Conservation (phyloP, 2,797 vertebrate species). For the Anisognathus igniventris region DNA sequence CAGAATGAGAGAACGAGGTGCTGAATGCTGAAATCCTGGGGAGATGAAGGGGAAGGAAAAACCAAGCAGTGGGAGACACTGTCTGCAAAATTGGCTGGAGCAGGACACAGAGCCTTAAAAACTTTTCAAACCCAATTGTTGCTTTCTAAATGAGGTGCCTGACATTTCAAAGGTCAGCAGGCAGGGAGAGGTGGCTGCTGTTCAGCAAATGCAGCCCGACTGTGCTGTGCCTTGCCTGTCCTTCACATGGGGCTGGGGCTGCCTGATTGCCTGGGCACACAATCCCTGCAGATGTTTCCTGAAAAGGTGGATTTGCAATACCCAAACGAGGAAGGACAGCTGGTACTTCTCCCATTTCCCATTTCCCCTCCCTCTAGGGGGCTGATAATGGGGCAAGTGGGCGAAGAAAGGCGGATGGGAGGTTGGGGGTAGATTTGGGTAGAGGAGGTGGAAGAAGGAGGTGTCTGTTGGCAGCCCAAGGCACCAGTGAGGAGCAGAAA, state of each 20-base stretch:
- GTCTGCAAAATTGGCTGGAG: neutral
- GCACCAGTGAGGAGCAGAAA: neutral
- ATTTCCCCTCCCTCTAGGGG: neutral
- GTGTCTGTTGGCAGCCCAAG: fast-evolving
- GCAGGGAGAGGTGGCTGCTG: neutral
- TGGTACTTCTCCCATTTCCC: neutral
- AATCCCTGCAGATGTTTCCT: neutral
- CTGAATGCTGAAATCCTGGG: neutral
- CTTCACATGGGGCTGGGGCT: neutral
- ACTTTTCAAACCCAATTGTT: neutral
- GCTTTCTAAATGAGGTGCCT: conserved; percentile 14
- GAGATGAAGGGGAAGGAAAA: neutral
- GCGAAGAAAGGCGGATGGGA: fast-evolving
- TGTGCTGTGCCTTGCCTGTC: neutral
- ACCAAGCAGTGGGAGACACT: neutral
- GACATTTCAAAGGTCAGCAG: conserved; percentile 43
- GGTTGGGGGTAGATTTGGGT: neutral
- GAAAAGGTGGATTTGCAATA: neutral
- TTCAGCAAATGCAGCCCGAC: neutral
- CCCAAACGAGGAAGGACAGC: neutral
- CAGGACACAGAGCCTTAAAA: neutral
- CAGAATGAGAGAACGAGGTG: fast-evolving
- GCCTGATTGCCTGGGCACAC: neutral
- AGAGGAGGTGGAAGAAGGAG: neutral
- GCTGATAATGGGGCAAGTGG: neutral